These are phyloP conservation scores for Parascotia fuliginaria DNA, from an alignment of 2,888 invertebrate species.

Conservation along the genomic window DNA sequence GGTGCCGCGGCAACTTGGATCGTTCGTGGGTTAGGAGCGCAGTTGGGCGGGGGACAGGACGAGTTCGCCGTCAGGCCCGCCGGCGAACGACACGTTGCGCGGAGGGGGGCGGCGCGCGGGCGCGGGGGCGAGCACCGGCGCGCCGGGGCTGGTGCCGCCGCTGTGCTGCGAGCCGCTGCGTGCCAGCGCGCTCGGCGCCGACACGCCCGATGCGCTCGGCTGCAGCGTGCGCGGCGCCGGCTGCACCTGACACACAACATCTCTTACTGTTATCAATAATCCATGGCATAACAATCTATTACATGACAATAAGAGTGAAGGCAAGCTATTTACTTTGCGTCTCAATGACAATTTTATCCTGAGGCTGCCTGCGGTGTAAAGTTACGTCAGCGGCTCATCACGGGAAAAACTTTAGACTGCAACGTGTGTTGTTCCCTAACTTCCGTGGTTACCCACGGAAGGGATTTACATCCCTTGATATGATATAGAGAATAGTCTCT, in stretches of 20 bases:
- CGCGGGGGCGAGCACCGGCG: constrained; percentile 51
- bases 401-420: too few relatives aligned
- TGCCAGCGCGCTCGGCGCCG: constrained; percentile 53
- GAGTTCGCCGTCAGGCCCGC: constrained; percentile 83
- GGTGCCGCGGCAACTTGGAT: constrained; percentile 67
- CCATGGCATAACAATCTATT: too few relatives aligned
- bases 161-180: constrained; percentile 42
- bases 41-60: constrained; percentile 88
- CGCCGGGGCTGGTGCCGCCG: constrained; percentile 36
- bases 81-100: constrained; percentile 83
- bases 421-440: too few relatives aligned
- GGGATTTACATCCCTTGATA: too few relatives aligned
- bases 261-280: neutral
- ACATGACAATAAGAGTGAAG: too few relatives aligned
- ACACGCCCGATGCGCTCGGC: constrained; percentile 46
- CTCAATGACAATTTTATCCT: too few relatives aligned
- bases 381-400: too few relatives aligned
- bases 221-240: constrained; percentile 45
- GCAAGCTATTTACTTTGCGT: too few relatives aligned
- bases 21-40: constrained; percentile 82
- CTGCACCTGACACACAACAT: constrained; percentile 30
- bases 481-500: too few relatives aligned
- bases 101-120: constrained; percentile 64
- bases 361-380: too few relatives aligned
- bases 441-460: too few relatives aligned